phyloP scores from a whole-genome alignment of 2,113 vertebrate genomes.

The Acrocephalus arundinaceus region DNA sequence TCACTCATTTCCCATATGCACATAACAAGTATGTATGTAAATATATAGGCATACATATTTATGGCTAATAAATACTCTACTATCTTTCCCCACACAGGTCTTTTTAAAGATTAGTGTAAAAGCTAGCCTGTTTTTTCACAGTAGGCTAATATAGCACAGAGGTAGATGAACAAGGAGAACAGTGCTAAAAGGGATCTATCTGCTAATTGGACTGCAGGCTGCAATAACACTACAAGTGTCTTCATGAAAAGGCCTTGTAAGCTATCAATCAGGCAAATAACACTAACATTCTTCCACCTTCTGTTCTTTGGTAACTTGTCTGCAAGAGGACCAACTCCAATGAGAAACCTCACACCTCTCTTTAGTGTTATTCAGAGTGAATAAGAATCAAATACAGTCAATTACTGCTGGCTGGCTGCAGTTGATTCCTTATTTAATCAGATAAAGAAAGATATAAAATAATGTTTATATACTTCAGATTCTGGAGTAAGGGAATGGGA shows the following conservation, averaged over 20 bases:
- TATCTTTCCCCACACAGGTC: neutral
- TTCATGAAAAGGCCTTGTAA: conserved; percentile 60
- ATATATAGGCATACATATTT: neutral
- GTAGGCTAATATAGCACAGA: neutral
- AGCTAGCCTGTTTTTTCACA: neutral
- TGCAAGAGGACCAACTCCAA: conserved; percentile 10
- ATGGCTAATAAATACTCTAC: neutral
- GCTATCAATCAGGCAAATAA: conserved; percentile 48
- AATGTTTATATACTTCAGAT: neutral
- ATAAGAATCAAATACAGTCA: neutral
- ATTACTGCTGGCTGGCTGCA: neutral
- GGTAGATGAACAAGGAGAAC: neutral
- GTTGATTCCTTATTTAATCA: neutral
- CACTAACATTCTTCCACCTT: conserved; percentile 25
- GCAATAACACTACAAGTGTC: conserved; percentile 9
- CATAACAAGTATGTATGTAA: neutral
- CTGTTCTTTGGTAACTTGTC: conserved; percentile 21
- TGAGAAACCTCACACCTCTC: conserved; percentile 64
- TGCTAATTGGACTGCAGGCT: conserved; percentile 62
- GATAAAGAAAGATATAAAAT: neutral
- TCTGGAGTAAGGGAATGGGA: neutral
- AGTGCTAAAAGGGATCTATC: conserved; percentile 7
- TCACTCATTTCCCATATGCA: neutral
- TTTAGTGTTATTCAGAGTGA: conserved; percentile 8
- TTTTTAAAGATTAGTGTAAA: neutral